A percentile compares a stretch with the other conserved stretches of the same genome.
phyloP scores from a whole-genome alignment of 1,140 invertebrate genomes.

The Marisa cornuarietis region DNA sequence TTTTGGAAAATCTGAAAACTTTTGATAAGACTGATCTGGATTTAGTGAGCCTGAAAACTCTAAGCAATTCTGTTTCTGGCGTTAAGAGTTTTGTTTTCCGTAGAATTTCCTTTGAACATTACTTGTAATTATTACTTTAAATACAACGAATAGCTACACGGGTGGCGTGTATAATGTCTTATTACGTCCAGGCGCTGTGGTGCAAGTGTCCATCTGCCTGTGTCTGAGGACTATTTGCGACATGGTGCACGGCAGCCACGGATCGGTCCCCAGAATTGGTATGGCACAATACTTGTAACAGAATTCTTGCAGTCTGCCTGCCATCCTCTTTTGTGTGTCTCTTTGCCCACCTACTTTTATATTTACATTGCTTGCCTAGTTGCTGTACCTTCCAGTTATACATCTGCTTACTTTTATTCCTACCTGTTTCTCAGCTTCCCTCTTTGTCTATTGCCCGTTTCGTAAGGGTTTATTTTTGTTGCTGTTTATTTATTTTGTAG shows the following conservation, averaged over 20 bases:
- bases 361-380: not conserved
- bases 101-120: not conserved
- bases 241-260: slow-evolving; percentile 1
- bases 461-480: not conserved
- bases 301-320: not conserved
- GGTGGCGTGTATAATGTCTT: not conserved
- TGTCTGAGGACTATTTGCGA: slow-evolving; percentile 6
- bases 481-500: not conserved
- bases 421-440: not conserved
- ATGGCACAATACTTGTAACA: not conserved
- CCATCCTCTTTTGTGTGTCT: not conserved
- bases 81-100: not conserved
- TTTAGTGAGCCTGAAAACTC: too few species aligned
- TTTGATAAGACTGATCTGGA: too few species aligned
- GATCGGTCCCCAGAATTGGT: slow-evolving; percentile 18
- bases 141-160: not conserved
- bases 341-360: not conserved
- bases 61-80: too few species aligned
- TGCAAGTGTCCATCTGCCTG: slow-evolving; percentile 15
- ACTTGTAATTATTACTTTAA: not conserved
- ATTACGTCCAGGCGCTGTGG: slow-evolving; percentile 2
- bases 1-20: too few species aligned
- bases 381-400: not conserved
- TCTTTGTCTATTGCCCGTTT: slow-evolving; percentile 1
- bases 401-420: not conserved